phyloP scores from a whole-genome alignment of 2,113 vertebrate genomes.

The Formicarius rufipectus region DNA sequence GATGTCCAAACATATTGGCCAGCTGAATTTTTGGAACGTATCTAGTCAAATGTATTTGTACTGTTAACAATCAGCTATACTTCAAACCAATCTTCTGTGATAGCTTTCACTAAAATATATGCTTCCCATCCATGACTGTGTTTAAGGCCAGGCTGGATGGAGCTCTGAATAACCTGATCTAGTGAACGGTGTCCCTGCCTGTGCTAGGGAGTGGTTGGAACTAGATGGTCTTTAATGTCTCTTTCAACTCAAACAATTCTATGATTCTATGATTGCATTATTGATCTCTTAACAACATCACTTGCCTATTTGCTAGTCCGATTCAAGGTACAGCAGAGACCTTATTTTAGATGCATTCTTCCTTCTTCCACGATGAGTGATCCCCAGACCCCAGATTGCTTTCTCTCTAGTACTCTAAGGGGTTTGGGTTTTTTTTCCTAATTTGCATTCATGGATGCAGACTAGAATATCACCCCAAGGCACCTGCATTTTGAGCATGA shows the following conservation, averaged over 20 bases:
- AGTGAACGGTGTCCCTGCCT: background rate
- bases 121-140: background rate
- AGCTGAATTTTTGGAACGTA: background rate
- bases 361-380: background rate
- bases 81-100: background rate
- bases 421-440: background rate
- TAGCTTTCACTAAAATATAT: background rate
- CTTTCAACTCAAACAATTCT: background rate
- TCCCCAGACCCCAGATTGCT: background rate
- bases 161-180: background rate
- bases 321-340: background rate
- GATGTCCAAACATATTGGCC: background rate
- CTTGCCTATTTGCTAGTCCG: background rate
- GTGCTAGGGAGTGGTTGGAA: background rate
- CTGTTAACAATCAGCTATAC: background rate
- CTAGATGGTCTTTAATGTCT: background rate
- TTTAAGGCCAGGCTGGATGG: background rate
- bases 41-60: background rate
- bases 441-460: background rate
- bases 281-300: background rate
- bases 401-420: background rate
- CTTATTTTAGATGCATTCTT: background rate
- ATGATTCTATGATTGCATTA: background rate
- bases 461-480: background rate
- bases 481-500: background rate